Evolutionary conservation across 2,888 invertebrate species (phyloP), one percentile per base, ranked within the genome.

Genomic region (Sinopyrophorus schimmeli): DNA sequence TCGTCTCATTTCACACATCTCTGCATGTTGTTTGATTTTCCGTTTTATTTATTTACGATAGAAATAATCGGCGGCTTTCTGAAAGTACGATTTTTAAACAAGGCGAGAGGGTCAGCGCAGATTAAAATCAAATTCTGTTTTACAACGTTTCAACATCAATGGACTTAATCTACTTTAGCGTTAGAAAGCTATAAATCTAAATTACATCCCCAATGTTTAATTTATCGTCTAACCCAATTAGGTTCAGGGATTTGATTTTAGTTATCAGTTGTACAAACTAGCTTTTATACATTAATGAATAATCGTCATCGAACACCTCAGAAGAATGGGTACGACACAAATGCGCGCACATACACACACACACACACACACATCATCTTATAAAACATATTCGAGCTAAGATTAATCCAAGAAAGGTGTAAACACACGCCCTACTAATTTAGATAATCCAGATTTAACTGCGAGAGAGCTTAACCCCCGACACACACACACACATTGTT

Each of bases 151-250:
- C 24, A 32, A 43, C 42, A 50, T 39, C 39, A 40, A 32, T 17
- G 27, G 28, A 50, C 32, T 50, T 44, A 49, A 43, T 43, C 49
- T 42, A 24, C 20, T 42, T 37, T 43, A 43, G 32, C 32, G 38
- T 49, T 43, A 44, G 39, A 50, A 39, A 27, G 44, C 54, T 47
- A 51, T 54, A 54, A 47, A 54, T 54, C 51, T 44, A 44, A 54
- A 54, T 54, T 51, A 51, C 40, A 39, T 43, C 41, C 44, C 34
- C 31, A 39, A 47, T 44, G 54, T 35, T 47, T 54, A 51, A 54
- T 54, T 54, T 54, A 54, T 48, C 40, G 51, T 28, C 41, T 47
- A 51, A 54, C 53, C 39, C 43, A 50, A 50, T 44, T 50, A 50
- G 43, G 30, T 14, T 34, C 23, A 18, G 18, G 31, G 30, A 30